Evolutionary conservation across 92 coral and sea anemone species (phyloP), one percentile per base, ranked within the genome.

Genomic region (Bergia sp.): DNA sequence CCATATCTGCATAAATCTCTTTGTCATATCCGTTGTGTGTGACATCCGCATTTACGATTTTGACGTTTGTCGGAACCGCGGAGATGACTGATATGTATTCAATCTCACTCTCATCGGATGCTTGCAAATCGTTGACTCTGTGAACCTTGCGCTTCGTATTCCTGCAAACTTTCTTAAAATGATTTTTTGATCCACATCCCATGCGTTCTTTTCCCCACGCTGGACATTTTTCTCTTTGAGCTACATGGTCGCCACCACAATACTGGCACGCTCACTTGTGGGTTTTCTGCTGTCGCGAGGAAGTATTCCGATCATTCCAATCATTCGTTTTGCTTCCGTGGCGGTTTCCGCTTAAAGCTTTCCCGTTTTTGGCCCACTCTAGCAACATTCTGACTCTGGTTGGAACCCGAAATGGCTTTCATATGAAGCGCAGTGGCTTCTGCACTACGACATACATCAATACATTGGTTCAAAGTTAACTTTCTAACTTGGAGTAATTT

Each of bases 1-100:
- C 20, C 90, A 91, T 92, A 77, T 91, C 92, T 15, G 92, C 88
- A 37, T 79, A 81, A 45, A 93, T 77, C 74, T 89, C 90, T 44
- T 65, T 88, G 1, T 88, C 86, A 40, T 44, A 82, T 1, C 10
- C 61, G 55, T 7, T 21, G 3, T 10, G 74, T 15, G 89, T 41
- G 0, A 67, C 65, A 3, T 80, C 88, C 29, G 86, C 79, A 40
- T 87, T 82, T n/a, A 91, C 64, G 23, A 53, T 42, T 82, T 85
- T 23, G 89, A 76, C 67, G 85, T 37, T 1, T 29, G 80, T 3
- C 71, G 71, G 71, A 64, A 64, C 16, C 0, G 71, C 71, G 71
- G 71, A 64, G 12, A 64, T 64, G 71, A 64, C 71, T 3, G 71
- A 15, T 66, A 66, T 1, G 37, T 66, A 66, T 66, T 66, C 73